Percentiles rank a stretch among this genome's conserved stretches.
Conservation (phyloP, 2,113 vertebrate genomes). For the Acanthisitta chloris region DNA sequence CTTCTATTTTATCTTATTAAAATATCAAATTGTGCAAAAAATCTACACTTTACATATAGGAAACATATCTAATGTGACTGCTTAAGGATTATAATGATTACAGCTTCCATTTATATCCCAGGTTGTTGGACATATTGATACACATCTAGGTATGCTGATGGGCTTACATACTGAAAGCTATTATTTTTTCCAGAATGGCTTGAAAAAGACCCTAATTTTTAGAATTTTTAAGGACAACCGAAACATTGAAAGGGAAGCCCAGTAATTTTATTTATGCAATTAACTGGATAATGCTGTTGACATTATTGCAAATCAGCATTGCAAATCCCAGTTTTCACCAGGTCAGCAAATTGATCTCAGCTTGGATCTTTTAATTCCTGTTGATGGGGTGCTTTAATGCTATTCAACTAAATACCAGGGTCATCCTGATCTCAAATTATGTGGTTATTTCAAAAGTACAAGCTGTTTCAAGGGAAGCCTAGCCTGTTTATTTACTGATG, state of each 20-base stretch:
- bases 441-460: constrained; percentile 33
- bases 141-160: background rate
- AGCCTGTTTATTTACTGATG: constrained; percentile 20
- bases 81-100: background rate
- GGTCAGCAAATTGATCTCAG: background rate
- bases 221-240: background rate
- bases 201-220: background rate
- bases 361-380: background rate
- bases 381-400: background rate
- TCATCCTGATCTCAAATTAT: constrained; percentile 33
- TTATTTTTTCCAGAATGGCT: background rate
- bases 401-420: background rate
- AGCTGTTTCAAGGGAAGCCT: constrained; percentile 15
- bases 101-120: background rate
- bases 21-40: background rate
- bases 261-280: background rate
- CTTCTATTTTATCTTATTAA: background rate
- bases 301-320: background rate
- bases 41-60: background rate
- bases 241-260: background rate
- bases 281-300: background rate
- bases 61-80: background rate
- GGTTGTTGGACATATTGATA: accelerated
- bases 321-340: background rate
- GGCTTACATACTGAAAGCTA: background rate